Conservation (phyloP, 2,113 vertebrate species). For the Heptranchias perlo region DNA sequence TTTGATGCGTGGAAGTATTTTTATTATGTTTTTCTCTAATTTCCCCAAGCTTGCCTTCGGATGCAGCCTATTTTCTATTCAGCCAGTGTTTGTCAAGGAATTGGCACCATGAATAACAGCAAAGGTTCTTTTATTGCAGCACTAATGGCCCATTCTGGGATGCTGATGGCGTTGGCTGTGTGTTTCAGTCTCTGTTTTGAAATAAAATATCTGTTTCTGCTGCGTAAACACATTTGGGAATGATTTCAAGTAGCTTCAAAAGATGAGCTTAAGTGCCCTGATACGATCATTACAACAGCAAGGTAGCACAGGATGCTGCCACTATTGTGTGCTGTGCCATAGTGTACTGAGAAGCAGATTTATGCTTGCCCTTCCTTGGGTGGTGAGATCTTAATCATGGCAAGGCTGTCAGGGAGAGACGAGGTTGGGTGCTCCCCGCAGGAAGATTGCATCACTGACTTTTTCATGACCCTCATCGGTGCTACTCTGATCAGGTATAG, state of each 20-base stretch:
- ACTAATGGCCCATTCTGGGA: neutral
- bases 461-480: neutral
- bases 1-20: neutral
- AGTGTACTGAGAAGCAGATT: neutral
- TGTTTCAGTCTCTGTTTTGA: neutral
- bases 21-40: neutral
- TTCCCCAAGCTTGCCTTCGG: neutral
- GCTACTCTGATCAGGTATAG: neutral
- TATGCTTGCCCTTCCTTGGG: neutral
- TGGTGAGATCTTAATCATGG: neutral
- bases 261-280: neutral
- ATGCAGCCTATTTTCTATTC: neutral
- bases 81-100: neutral
- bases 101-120: neutral
- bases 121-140: too few relatives aligned
- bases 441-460: neutral
- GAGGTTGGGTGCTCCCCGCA: neutral
- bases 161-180: neutral
- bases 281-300: neutral
- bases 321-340: neutral
- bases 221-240: neutral
- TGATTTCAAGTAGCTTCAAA: neutral
- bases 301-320: neutral
- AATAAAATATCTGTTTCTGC: neutral
- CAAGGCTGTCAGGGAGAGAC: neutral